Base-by-base conservation (phyloP, 2,113 vertebrate genomes). In the Ochotona princeps region DNA sequence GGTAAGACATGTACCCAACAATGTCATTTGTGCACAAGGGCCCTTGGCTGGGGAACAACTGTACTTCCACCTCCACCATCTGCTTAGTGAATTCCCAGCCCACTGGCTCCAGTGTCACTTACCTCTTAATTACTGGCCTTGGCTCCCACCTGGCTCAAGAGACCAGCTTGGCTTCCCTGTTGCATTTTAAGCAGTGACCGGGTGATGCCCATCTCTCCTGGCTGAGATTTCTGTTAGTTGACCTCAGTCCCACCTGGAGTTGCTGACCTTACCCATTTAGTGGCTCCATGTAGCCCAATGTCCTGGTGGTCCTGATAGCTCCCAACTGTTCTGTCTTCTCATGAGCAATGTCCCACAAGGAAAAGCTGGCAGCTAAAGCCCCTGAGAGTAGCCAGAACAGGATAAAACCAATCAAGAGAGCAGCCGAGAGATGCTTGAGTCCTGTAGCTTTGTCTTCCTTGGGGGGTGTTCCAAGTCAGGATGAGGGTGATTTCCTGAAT, bases 51-150 rank as follows among this genome's bases (percentile, higher is more conserved):
- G 69, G n/a, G 38, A 92, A 73, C 35, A 72, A 60, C 21, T 35
- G 28, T 76, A 69, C 89, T 91, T 88, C 90, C 76, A 88, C 87
- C 89, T 65, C 81, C 8, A 32, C 97, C 97, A 96, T 97, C 97
- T 97, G 97, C 82, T 93, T 17, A 25, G 35, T 57, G 87, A 74
- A 91, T 95, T 93, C 92, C 83, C 84, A 79, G 97, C 96, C 86
- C 91, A 92, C 83, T 89, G 87, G 84, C 89, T 88, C 86, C 96
- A 67, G 91, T 49, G 83, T 87, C 92, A 87, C 91, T 95, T 94
- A 96, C 93, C 96, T 97, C 97, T 96, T 96, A 97, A 97, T 97
- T 96, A 97, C 44, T 5, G 4, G 92, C 83, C 91, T 94, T 91
- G 83, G 81, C 87, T 97, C 61, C 83, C 82, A 90, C 95, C 94